Percentiles rank a stretch among this genome's conserved stretches.
phyloP scores from a whole-genome alignment of 1,140 invertebrate genomes.

The Drosophila baimaii region DNA sequence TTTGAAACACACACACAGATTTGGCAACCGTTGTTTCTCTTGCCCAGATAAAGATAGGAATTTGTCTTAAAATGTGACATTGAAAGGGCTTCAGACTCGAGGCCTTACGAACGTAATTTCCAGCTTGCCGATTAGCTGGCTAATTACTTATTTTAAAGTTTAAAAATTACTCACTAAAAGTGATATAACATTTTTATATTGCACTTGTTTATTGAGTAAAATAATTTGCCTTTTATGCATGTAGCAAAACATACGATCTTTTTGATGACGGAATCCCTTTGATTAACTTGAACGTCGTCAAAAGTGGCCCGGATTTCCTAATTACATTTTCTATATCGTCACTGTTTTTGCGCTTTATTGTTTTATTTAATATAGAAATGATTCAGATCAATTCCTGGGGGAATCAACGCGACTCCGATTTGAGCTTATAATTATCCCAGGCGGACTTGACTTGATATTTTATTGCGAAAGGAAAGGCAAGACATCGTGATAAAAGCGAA shows the following conservation, averaged over 20 bases:
- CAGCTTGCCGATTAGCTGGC: constrained; percentile 4
- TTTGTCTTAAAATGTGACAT: constrained; percentile 10
- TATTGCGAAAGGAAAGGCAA: neutral
- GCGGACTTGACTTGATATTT: constrained; percentile 9
- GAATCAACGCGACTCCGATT: neutral
- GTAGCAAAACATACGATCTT: constrained; percentile 1
- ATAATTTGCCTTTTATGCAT: neutral
- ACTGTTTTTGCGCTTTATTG: neutral
- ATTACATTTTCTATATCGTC: constrained; percentile 19
- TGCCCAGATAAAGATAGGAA: constrained; percentile 4
- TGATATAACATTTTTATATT: neutral
- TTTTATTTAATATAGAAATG: constrained; percentile 12
- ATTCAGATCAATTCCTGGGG: constrained; percentile 26
- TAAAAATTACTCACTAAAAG: neutral
- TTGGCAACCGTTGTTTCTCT: constrained; percentile 11
- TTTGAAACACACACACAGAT: constrained; percentile 18
- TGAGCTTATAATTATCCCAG: constrained; percentile 1
- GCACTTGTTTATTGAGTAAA: neutral
- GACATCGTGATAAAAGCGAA: neutral
- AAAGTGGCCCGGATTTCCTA: constrained; percentile 21
- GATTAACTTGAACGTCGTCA: neutral
- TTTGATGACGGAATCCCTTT: constrained; percentile 1
- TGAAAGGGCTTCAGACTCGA: neutral
- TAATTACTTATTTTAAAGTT: neutral
- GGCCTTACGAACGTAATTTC: neutral